These are phyloP conservation scores for Girardia tigrina DNA, from an alignment of 2,888 invertebrate genomes.

Conservation along the genomic window DNA sequence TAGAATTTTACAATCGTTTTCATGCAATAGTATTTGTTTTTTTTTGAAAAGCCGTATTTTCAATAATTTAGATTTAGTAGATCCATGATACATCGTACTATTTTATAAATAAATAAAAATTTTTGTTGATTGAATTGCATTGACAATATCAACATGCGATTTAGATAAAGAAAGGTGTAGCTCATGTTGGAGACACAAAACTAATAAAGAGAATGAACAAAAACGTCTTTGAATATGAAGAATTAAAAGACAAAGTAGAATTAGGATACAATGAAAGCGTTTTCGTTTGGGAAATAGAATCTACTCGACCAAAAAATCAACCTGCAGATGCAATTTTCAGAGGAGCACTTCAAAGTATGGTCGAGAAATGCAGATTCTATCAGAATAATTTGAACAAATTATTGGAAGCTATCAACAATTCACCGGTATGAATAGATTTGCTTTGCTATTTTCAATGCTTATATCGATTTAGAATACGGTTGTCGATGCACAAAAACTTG, in stretches of 20 bases:
- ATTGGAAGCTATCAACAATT: not conserved
- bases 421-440: not conserved
- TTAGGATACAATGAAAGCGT: not conserved
- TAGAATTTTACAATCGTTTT: no score
- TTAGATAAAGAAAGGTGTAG: not conserved
- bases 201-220: not conserved
- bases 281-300: not conserved
- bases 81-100: no score
- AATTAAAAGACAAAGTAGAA: slow-evolving; percentile 3
- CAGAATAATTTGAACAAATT: not conserved
- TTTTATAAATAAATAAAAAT: no score
- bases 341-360: not conserved
- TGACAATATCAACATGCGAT: no score
- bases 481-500: not conserved
- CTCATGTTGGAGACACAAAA: not conserved
- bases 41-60: no score
- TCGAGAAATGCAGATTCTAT: not conserved
- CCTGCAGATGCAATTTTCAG: not conserved
- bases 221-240: slow-evolving; percentile 10
- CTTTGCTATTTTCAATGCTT: not conserved
- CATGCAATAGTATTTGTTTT: no score
- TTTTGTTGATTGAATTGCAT: no score
- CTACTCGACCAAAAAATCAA: not conserved
- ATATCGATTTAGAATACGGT: not conserved
- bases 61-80: no score